Evolutionary conservation across 2,113 vertebrate genomes (phyloP), one percentile per base, ranked within the genome.

Genomic region (Salvelinus namaycush): DNA sequence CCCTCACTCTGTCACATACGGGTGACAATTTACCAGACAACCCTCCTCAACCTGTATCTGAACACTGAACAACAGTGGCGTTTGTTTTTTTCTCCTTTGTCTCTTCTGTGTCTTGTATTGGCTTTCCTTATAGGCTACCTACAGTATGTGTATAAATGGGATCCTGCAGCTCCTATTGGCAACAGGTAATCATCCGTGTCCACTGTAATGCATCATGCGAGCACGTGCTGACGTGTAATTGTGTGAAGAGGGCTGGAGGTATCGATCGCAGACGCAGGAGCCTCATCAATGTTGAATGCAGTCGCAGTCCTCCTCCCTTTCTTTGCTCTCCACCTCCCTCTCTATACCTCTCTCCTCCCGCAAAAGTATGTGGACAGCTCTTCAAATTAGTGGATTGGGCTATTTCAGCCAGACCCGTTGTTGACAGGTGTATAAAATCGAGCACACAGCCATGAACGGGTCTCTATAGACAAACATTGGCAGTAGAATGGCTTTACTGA

Each of bases 231-330:
- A 92, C 87, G 81, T 91, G 91, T 91, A 92, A 92, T 93, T 90
- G 92, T 85, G 91, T 80, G 84, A 89, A 91, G 86, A 89, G 87
- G 80, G 59, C 86, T 83, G 82, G 81, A 79, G 76, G 51, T 89
- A 93, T 93, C 79, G 90, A 93, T 90, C 87, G 26, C 66, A 70
- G 82, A 86, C 65, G 70, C 86, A 49, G 81, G 84, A 8, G 80
- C 79, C 84, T 77, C 89, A 91, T 93, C 91, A 92, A 93, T 93
- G 86, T 90, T 93, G 91, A 91, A 93, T 93, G 89, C 83, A 86
- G 87, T 87, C 89, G 72, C 86, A 54, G 12, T 54, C 16, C 16
- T 5, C 51, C 16, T 5, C 16, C 51, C 51, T 54, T 54, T 18
- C 16, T 54, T 54, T 54, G 51, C 51, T 54, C 51, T 54, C 51